Evolutionary conservation across 2,888 invertebrate genomes (phyloP).

Genomic region (Eupithecia inturbata): DNA sequence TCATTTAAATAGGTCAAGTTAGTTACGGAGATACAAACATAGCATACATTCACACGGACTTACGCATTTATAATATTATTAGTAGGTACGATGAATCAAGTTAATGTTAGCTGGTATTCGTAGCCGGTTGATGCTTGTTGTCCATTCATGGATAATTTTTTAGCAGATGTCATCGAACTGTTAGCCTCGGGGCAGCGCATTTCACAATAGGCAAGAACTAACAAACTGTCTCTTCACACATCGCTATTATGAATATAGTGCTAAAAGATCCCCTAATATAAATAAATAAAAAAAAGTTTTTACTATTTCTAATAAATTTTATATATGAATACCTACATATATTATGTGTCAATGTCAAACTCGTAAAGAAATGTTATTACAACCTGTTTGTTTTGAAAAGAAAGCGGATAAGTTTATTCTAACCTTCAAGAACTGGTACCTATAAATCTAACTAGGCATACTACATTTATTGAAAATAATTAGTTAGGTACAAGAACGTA

Average conservation of each 20-base stretch:
- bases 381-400: conserved; percentile 32
- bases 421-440: conserved; percentile 20
- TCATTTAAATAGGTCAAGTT: too few relatives aligned
- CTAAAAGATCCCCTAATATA: too few relatives aligned
- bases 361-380: conserved; percentile 25
- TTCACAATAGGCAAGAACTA: conserved; percentile 26
- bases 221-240: too few relatives aligned
- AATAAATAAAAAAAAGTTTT: too few relatives aligned
- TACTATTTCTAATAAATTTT: conserved; percentile 27
- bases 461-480: background rate
- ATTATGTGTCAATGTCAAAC: conserved; percentile 35
- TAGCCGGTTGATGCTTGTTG: background rate
- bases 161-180: conserved; percentile 29
- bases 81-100: background rate
- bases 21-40: too few relatives aligned
- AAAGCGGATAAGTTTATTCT: conserved; percentile 26
- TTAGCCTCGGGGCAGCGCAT: conserved; percentile 23
- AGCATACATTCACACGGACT: too few relatives aligned
- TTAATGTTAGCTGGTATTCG: background rate
- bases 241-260: too few relatives aligned
- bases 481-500: background rate
- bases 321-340: conserved; percentile 11
- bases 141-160: background rate
- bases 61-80: background rate
- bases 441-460: background rate